These are phyloP conservation scores for Tanytarsus gracilentus DNA, from an alignment of 2,888 invertebrate species.

Conservation along the genomic window DNA sequence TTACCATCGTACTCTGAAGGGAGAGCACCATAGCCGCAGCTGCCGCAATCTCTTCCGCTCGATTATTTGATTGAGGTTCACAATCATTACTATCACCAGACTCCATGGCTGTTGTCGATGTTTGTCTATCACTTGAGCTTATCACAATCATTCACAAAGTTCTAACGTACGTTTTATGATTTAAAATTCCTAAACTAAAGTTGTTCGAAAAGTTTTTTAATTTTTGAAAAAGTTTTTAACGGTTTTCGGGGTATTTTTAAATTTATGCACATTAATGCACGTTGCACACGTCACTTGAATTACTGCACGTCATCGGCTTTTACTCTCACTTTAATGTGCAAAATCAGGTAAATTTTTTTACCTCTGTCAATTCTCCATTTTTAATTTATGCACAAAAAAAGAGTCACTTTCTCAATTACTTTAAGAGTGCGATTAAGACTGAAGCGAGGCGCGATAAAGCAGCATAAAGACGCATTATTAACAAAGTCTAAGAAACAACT, in stretches of 20 bases:
- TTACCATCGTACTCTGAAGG: slow-evolving; percentile 76
- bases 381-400: slow-evolving; percentile 24
- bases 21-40: slow-evolving; percentile 65
- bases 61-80: slow-evolving; percentile 34
- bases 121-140: too few species aligned
- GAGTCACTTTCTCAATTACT: slow-evolving; percentile 16
- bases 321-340: background rate
- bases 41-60: slow-evolving; percentile 49
- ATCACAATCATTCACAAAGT: slow-evolving; percentile 24
- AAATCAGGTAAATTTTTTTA: background rate
- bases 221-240: too few species aligned
- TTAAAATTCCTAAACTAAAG: slow-evolving; percentile 27
- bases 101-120: slow-evolving; percentile 37
- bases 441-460: slow-evolving; percentile 26
- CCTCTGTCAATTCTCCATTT: slow-evolving; percentile 21
- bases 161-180: background rate
- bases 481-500: slow-evolving; percentile 44
- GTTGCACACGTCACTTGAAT: too few species aligned
- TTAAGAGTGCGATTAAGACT: slow-evolving; percentile 13
- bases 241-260: too few species aligned
- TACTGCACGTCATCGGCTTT: background rate
- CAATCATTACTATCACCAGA: slow-evolving; percentile 33
- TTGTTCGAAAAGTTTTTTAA: too few species aligned
- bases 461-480: slow-evolving; percentile 40
- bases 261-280: too few species aligned